Base-by-base conservation (phyloP, 2,888 invertebrate species). In the Gastrophysa polygoni region DNA sequence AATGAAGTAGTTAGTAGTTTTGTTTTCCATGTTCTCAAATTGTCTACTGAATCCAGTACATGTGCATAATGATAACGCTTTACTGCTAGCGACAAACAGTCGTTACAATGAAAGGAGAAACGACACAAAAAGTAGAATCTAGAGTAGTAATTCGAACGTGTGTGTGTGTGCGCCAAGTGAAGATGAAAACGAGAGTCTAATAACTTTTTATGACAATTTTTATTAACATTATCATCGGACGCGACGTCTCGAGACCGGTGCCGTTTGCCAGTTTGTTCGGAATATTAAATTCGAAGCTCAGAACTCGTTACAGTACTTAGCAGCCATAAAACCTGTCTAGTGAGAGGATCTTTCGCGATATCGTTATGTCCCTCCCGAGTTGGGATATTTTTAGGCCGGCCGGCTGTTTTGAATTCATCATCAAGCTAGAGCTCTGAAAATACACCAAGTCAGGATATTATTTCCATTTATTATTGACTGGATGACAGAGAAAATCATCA, bases 291-390 rank as follows among this genome's bases (percentile, higher is more conserved):
- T 43, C 43, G 11, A 43, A 54, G 14, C 10, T 3, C 54, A 43
- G 43, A 44, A 44, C 54, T 54, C 28, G 54, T 28, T 54, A 10
- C 17, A 16, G 28, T 17, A 24, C 43, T 21, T 54, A 24, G 14
- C 14, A 14, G 24, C 54, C 43, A 43, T 54, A 54, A 54, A 54
- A 54, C 54, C 44, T 24, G 54, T 54, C 54, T 43, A 38, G 43
- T 43, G 3, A 11, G 54, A 17, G 43, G 28, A 54, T 43, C 8
- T 54, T 34, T 54, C 24, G 54, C 43, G 6, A 54, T 43, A 54
- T 54, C 16, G 43, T 54, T 54, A 52, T 52, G 29, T 38, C 11
- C 1, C 14, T n/a, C 14, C 14, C 38, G n/a, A n/a, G n/a, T n/a
- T 11, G 18, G 54, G 10, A 21, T 54, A 54, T 54, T 54, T 54